Conservation (phyloP, 37 sponge, comb jelly and placozoan species). For the Petrosia ficiformis region DNA sequence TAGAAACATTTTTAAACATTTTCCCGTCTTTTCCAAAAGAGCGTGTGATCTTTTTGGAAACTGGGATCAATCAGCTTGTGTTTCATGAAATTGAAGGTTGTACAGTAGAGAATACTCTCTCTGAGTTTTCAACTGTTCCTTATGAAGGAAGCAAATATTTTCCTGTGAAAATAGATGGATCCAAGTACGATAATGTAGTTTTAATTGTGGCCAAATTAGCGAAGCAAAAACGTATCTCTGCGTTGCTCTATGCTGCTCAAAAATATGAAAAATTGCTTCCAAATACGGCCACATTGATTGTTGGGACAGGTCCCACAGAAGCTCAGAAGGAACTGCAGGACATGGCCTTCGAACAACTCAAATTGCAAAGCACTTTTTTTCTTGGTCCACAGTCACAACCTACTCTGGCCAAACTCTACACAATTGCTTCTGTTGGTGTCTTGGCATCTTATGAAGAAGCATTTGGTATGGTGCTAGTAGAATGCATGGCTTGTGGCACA, state of each 20-base stretch:
- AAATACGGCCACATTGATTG: background rate
- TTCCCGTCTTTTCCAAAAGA: background rate
- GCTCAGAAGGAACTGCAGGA: background rate
- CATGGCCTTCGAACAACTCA: background rate
- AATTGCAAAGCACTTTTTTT: background rate
- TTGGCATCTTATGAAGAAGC: background rate
- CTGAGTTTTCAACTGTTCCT: background rate
- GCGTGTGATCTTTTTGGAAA: background rate
- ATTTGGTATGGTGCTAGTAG: background rate
- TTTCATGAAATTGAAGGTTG: background rate
- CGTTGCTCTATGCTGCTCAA: background rate
- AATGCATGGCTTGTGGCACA: conserved; percentile 14
- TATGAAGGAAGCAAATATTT: conserved; percentile 1
- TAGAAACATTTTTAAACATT: background rate
- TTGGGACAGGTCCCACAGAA: conserved; percentile 3
- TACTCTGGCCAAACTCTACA: conserved; percentile 2
- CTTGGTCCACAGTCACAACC: conserved; percentile 7
- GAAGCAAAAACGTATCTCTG: background rate
- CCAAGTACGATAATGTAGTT: background rate
- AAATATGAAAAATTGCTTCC: background rate
- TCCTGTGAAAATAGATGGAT: background rate
- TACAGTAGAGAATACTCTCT: too few species aligned
- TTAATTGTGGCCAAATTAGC: background rate
- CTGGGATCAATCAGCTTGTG: background rate
- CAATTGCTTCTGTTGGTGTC: background rate